phyloP scores from a whole-genome alignment of 2,888 invertebrate species.

The Sinelater perroti region DNA sequence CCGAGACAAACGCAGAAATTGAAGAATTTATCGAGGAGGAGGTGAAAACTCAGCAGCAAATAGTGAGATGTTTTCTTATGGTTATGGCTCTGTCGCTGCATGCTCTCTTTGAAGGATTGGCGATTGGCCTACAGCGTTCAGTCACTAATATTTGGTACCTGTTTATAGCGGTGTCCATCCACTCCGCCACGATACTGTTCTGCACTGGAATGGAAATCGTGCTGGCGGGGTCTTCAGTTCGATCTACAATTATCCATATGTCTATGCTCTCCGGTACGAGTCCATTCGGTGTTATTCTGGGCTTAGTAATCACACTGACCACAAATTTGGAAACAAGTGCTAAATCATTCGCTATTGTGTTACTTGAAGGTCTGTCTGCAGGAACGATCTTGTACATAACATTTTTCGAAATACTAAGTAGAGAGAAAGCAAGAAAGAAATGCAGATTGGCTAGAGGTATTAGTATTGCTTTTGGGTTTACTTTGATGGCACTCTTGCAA shows the following conservation, averaged over 20 bases:
- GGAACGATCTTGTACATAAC: conserved; percentile 82
- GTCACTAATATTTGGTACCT: conserved; percentile 70
- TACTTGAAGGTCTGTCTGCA: conserved; percentile 72
- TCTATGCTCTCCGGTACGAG: conserved; percentile 61
- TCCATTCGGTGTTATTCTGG: conserved; percentile 63
- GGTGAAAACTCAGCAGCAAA: conserved; percentile 53
- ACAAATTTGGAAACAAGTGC: conserved; percentile 54
- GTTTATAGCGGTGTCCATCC: conserved; percentile 76
- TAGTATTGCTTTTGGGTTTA: conserved; percentile 57
- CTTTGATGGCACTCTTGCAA: conserved; percentile 55
- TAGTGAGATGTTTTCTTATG: conserved; percentile 59
- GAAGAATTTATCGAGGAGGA: conserved; percentile 47
- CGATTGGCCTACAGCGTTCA: conserved; percentile 78
- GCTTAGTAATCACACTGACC: conserved; percentile 59
- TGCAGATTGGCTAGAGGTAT: conserved; percentile 54
- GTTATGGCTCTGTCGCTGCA: conserved; percentile 78
- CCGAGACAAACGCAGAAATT: conserved; percentile 39
- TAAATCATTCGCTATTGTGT: conserved; percentile 40
- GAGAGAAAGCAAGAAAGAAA: conserved; percentile 71
- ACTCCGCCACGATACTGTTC: conserved; percentile 85
- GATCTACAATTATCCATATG: conserved; percentile 60
- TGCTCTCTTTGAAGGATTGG: conserved; percentile 81
- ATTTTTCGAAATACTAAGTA: conserved; percentile 78
- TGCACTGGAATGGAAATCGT: conserved; percentile 79
- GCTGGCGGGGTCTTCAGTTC: conserved; percentile 54